Evolutionary conservation across 1,140 invertebrate species (phyloP), one percentile per base, ranked within the genome.

Genomic region (Cotesia vestalis): DNA sequence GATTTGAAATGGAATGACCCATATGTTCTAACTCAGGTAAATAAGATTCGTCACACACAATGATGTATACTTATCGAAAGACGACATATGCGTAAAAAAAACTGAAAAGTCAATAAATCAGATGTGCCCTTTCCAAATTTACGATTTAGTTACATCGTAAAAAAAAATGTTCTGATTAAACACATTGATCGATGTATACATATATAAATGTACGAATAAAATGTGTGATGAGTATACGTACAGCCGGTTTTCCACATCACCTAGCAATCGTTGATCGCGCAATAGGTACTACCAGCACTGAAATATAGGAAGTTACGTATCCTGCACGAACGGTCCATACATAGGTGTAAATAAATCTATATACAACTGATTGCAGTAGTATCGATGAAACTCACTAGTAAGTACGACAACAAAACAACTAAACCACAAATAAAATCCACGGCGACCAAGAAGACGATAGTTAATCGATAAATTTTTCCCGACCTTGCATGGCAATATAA

Each of bases 251-350:
- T 55, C n/a, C 53, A 55, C 53, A 17, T 55, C 14, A 55, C 1
- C 12, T 14, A 55, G 53, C 53, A 17, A 55, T 55, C 53, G 53
- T 17, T 55, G 3, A n/a, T 55, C 53, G 53, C 53, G 53, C 53
- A 17, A 55, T 46, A 46, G 40, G 40, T 55, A 55, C 53, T n/a
- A n/a, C n/a, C 12, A 55, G n/a, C 14, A n/a, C 53, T 2, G 53
- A 55, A 17, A 55, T 55, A n/a, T 17, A 55, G 53, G 53, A 55
- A 55, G 53, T 55, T 55, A 55, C 53, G 53, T 17, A 55, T 55
- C 53, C 53, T 55, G 53, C 53, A 55, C 53, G 53, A 55, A 55
- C 53, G 53, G 53, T 55, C 53, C 53, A 55, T 55, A 55, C 53
- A 55, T 55, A 55, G 53, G 40, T 46, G 40, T 46, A 46, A 46